Evolutionary conservation across 2,113 vertebrate genomes (phyloP).

Genomic region (Tyto alba): DNA sequence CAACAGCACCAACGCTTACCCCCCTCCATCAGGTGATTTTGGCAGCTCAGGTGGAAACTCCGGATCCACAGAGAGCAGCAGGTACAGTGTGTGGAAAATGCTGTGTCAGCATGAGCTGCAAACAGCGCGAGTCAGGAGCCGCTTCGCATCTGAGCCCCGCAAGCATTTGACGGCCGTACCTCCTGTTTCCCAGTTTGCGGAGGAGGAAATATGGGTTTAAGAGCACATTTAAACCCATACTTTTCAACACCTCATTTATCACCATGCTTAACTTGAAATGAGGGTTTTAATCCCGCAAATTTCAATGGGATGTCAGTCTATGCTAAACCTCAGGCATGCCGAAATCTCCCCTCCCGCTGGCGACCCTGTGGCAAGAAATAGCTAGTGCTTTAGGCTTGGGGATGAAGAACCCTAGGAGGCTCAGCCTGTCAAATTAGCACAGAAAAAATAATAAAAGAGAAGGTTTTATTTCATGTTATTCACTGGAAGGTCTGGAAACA

Average conservation of each 20-base stretch:
- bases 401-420: neutral
- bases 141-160: neutral
- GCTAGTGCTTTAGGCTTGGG: neutral
- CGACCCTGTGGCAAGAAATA: neutral
- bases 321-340: neutral
- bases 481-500: neutral
- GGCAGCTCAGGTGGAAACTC: neutral
- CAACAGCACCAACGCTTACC: accelerated
- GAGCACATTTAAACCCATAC: neutral
- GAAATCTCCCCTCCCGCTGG: neutral
- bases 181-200: neutral
- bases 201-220: neutral
- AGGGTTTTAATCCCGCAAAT: neutral
- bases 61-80: neutral
- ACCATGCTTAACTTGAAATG: neutral
- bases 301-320: neutral
- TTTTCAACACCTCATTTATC: neutral
- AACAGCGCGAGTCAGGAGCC: accelerated
- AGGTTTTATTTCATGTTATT: neutral
- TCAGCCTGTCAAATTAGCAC: neutral
- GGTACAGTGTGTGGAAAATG: accelerated
- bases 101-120: accelerated
- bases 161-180: accelerated
- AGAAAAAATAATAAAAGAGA: neutral
- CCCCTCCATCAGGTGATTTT: neutral